Evolutionary conservation across 2,888 invertebrate genomes (phyloP).

Genomic region (Leistus spinibarbis): DNA sequence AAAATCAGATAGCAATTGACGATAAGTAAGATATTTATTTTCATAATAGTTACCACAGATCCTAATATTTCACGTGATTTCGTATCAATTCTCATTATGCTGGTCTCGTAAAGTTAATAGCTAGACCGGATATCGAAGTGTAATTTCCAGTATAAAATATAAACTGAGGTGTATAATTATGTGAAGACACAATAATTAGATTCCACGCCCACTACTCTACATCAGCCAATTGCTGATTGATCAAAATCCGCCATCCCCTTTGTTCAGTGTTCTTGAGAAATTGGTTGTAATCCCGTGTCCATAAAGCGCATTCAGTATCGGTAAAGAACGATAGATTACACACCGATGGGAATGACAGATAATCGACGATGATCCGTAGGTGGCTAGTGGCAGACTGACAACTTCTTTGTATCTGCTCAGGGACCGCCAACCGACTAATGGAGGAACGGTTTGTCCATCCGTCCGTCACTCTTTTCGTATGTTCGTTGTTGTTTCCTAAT

Average conservation of each 20-base stretch:
- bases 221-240: too few relatives aligned
- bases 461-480: neutral
- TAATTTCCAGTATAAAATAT: too few relatives aligned
- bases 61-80: too few relatives aligned
- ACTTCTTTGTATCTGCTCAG: constrained; percentile 8
- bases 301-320: neutral
- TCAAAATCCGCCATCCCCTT: neutral
- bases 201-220: neutral
- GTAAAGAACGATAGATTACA: neutral
- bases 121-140: too few relatives aligned
- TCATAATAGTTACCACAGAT: too few relatives aligned
- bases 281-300: neutral
- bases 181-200: too few relatives aligned
- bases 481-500: neutral
- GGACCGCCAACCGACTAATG: constrained; percentile 3
- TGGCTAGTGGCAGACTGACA: constrained; percentile 18
- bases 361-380: neutral
- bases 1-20: too few relatives aligned
- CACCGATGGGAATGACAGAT: neutral
- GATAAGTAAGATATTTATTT: too few relatives aligned
- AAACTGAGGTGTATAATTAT: too few relatives aligned
- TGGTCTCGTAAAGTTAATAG: too few relatives aligned
- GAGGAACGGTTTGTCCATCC: neutral
- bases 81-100: too few relatives aligned
- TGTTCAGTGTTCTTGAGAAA: neutral